Base-by-base conservation (phyloP, 2,888 invertebrate species). In the Protophormia terraenovae region DNA sequence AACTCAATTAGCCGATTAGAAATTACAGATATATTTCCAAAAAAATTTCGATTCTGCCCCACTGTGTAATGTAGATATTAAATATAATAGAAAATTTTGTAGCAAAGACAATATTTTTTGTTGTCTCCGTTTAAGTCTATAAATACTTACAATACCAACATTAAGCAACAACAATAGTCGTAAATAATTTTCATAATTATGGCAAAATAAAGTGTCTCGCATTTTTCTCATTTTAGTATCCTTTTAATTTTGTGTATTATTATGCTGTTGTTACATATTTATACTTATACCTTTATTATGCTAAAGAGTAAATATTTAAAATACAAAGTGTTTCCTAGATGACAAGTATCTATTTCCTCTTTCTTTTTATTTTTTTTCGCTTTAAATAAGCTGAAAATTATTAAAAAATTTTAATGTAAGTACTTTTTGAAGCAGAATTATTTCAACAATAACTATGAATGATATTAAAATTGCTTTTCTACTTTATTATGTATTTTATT, bases 361-460 rank as follows among this genome's bases (percentile, higher is more conserved):
- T 24, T 19, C 10, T 50, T 22, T 22, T 50, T 1, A 2, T 19
- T 22, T 10, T 1, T 24, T 14, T 22, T 38, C 12, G 4, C 35
- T 72, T 45, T 78, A 19, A 72, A 80, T 71, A 78, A 75, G 53
- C 78, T 78, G 38, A 55, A 82, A 78, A 81, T 72, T 81, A 85
- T 78, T 78, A 85, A 85, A n/a, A n/a, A 64, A 81, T 78, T 75
- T 71, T 64, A 73, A 78, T 85, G 41, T n/a, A n/a, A n/a, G n/a
- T 55, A 78, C 47, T 73, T 64, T 55, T 73, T 55, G 38, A 66
- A 73, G 45, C 29, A 19, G 38, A 85, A 78, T 78, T 75, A 75
- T 78, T 69, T 75, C 41, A 75, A 78, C 64, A 75, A 62, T 73
- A 73, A 81, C 77, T 45, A 47, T 58, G 5, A 71, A 50, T 14